Evolutionary conservation across 2,113 vertebrate species (phyloP).

Genomic region (Oncorhynchus kisutch): DNA sequence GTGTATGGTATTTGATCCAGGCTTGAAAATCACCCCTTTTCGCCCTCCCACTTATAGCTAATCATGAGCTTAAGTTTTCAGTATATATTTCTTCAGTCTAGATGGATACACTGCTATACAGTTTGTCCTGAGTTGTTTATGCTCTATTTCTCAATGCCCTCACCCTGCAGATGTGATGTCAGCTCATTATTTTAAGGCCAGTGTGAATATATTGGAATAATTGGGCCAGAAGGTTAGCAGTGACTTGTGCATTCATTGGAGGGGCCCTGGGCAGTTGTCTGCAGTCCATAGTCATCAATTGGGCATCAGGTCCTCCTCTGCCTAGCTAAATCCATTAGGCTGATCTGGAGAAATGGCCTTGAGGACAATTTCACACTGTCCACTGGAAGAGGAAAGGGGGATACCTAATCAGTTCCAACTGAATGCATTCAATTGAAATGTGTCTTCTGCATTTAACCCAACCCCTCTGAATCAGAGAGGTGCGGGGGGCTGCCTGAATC

Average conservation of each 20-base stretch:
- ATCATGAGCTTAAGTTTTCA: neutral
- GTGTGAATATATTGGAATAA: slow-evolving; percentile 31
- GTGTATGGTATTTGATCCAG: too few species aligned
- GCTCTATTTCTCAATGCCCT: slow-evolving; percentile 13
- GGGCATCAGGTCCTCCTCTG: slow-evolving; percentile 10
- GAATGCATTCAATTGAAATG: too few species aligned
- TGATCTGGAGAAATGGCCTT: neutral
- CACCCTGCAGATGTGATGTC: slow-evolving; percentile 27
- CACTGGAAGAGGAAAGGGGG: neutral
- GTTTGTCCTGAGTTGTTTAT: slow-evolving; percentile 7
- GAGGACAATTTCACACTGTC: too few species aligned
- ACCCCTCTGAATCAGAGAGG: too few species aligned
- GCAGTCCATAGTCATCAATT: slow-evolving; percentile 11
- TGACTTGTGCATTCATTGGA: slow-evolving; percentile 18
- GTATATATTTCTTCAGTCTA: neutral
- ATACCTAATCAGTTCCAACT: too few species aligned
- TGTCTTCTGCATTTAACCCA: too few species aligned
- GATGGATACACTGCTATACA: neutral
- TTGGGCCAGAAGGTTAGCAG: slow-evolving; percentile 34
- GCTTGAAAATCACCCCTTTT: too few species aligned
- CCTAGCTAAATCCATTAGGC: slow-evolving; percentile 5
- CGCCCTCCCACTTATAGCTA: neutral
- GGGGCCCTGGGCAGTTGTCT: slow-evolving; percentile 12
- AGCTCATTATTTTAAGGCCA: slow-evolving; percentile 19
- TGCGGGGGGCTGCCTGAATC: too few species aligned